Evolutionary conservation across 2,888 invertebrate species (phyloP), one percentile per base, ranked within the genome.

Genomic region (Orthonychiurus folsomi): DNA sequence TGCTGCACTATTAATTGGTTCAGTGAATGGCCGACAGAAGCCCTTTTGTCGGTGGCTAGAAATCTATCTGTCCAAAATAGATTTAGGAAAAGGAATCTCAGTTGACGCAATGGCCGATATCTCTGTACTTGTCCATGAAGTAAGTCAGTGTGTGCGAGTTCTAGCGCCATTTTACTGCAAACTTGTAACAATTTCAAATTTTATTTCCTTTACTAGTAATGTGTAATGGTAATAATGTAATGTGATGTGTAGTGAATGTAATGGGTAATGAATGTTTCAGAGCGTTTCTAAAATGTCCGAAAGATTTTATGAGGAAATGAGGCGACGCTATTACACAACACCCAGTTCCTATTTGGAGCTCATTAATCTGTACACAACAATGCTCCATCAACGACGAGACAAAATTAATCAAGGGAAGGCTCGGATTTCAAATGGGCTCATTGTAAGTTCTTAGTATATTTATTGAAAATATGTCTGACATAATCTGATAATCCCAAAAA

Each of bases 1-100:
- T 93, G 93, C 75, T 93, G 93, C 74, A 92, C 92, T 0, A 93
- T 94, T 63, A 92, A 94, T 76, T 94, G 94, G 93, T 93, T 92
- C 77, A 86, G 86, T 1, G 89, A 89, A 74, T 93, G 93, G 93
- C 93, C 93, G 0, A 82, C 84, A 15, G 93, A 93, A 74, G 93
- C 93, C 18, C 79, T 93, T 60, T 80, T 88, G 20, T 89, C 90
- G 0, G 93, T 90, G 1, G 91, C 93, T 0, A 76, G 84, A 61
- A 87, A 85, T 66, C 83, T 87, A n/a, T 59, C 81, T 93, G 48
- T 79, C 80, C 48, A 80, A 82, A 15, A 79, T 87, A 1, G 76
- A 77, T 48, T 76, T 82, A 0, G 82, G 81, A 1, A 76, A 82
- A 5, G 73, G 77, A 21, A 80, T 82, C 28, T 76, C 84, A 57